Base-by-base conservation (phyloP, 2,113 vertebrate genomes). In the Cnemophilus loriae region DNA sequence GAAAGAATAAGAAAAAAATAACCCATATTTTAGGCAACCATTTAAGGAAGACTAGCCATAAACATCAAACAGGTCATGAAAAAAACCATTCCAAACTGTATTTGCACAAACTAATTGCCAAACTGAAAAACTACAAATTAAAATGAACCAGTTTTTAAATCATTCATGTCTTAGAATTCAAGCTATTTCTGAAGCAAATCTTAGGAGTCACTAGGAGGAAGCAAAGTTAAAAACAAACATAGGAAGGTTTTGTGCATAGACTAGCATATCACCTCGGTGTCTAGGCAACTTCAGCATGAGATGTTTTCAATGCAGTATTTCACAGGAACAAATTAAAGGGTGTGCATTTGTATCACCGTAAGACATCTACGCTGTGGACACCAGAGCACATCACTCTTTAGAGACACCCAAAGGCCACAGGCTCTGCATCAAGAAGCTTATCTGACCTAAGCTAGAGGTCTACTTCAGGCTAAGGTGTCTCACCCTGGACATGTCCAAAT, bases 281-380 rank as follows among this genome's bases (percentile, higher is more conserved):
- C 44, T 35, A 67, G 59, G 23, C 18, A 95, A 47, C 28, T 83
- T 68, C 35, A 80, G n/a, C 44, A 65, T 1, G 1, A 89, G 41
- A 78, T 33, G 23, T 26, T 49, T 60, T 74, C 64, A 70, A 35
- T 22, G 55, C 3, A 61, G 14, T 49, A 46, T 63, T 65, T 92
- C 50, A 59, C 1, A 1, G 1, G 1, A 90, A 55, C 32, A 84
- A 87, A 88, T 50, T 33, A 55, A 67, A 78, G 26, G 8, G 8
- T 21, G 16, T 35, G 13, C 1, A 0, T 35, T 64, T 0, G 0
- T 33, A 41, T 49, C 47, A 42, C 32, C 1, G 1, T 46, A 39
- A 70, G 21, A 27, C 15, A 65, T 26, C 52, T 74, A 17, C 15
- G 26, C 10, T 30, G 24, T 13, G 50, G n/a, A 78, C 11, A 32